These are phyloP conservation scores for Phasianus colchicus DNA, from an alignment of 2,113 vertebrate genomes.

Conservation along the genomic window DNA sequence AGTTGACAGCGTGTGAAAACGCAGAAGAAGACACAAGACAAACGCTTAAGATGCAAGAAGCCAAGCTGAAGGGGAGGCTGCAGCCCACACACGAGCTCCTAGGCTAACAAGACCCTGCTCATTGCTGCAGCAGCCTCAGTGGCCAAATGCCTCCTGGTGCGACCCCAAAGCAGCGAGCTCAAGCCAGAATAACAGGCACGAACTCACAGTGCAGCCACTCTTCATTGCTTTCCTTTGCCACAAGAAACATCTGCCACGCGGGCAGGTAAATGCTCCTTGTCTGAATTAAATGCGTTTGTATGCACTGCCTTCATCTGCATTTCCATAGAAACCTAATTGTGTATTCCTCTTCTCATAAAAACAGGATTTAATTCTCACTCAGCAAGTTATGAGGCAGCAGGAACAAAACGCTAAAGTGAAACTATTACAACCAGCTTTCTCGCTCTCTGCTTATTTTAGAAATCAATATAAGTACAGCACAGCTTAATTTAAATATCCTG, in stretches of 20 bases:
- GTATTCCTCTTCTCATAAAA: constrained; percentile 24
- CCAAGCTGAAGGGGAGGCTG: background rate
- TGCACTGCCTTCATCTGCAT: background rate
- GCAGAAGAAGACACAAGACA: background rate
- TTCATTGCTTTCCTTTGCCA: background rate
- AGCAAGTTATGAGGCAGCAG: constrained; percentile 1
- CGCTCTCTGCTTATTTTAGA: constrained; percentile 3
- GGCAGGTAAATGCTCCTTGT: background rate
- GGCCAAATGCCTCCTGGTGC: fast-evolving
- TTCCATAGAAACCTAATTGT: constrained; percentile 1
- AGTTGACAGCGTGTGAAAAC: fast-evolving
- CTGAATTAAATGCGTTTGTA: background rate
- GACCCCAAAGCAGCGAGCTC: background rate
- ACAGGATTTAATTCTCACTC: constrained; percentile 46
- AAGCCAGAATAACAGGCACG: background rate
- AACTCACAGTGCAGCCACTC: background rate
- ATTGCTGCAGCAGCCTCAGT: fast-evolving
- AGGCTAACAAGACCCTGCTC: background rate
- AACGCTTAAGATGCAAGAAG: background rate
- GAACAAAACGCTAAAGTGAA: background rate
- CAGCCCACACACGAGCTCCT: background rate
- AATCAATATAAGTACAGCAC: constrained; percentile 30
- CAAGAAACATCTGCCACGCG: fast-evolving
- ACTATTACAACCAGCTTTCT: background rate
- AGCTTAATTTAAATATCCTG: constrained; percentile 53